Evolutionary conservation across 2,113 vertebrate species (phyloP).

Genomic region (Cololabis saira): DNA sequence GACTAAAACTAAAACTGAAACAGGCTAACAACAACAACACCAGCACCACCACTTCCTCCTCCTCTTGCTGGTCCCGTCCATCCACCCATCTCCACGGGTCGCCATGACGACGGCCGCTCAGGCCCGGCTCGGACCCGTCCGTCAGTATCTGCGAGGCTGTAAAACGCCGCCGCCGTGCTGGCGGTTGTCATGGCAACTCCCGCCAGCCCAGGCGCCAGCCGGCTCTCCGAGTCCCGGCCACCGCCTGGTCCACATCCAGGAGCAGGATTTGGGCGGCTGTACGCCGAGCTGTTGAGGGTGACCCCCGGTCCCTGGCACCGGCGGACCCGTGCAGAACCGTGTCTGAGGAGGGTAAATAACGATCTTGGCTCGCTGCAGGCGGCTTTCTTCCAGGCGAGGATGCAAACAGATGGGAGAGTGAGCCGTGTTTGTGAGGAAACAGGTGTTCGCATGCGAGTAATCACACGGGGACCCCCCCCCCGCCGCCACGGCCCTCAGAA

Average conservation of each 20-base stretch:
- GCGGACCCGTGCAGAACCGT: slow-evolving; percentile 35
- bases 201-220: slow-evolving; percentile 20
- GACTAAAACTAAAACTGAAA: too few relatives aligned
- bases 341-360: slow-evolving; percentile 38
- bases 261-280: slow-evolving; percentile 33
- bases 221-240: slow-evolving; percentile 34
- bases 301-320: neutral
- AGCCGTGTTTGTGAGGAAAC: slow-evolving; percentile 74
- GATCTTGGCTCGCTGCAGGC: slow-evolving; percentile 30
- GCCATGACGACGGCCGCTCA: slow-evolving; percentile 32
- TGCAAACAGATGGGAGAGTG: slow-evolving; percentile 53
- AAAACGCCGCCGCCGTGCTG: slow-evolving; percentile 6
- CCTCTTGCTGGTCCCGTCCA: too few relatives aligned
- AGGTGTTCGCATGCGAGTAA: slow-evolving; percentile 70
- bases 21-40: too few relatives aligned
- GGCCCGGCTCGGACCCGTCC: slow-evolving; percentile 16
- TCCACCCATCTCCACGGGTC: slow-evolving; percentile 38
- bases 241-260: slow-evolving; percentile 36
- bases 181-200: slow-evolving; percentile 44
- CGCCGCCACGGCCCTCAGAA: slow-evolving; percentile 46
- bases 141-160: slow-evolving; percentile 40
- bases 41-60: too few relatives aligned
- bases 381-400: slow-evolving; percentile 30
- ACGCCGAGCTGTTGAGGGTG: slow-evolving; percentile 7
- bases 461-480: slow-evolving; percentile 41